These are phyloP conservation scores for Chelmon rostratus DNA, from an alignment of 2,797 vertebrate genomes.

Conservation along the genomic window DNA sequence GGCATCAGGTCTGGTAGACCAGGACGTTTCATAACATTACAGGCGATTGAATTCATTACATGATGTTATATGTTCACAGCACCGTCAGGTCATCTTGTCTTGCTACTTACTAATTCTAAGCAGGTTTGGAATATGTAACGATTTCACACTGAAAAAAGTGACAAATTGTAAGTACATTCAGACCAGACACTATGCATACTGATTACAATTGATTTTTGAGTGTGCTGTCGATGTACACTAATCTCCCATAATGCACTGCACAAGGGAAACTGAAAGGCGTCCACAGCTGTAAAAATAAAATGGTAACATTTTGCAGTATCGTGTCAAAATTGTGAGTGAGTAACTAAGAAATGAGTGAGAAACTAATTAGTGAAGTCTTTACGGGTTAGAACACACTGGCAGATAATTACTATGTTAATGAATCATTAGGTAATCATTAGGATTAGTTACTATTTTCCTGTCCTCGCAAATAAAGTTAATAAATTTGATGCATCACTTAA, in stretches of 20 bases:
- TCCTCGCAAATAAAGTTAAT: no score
- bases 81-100: background rate
- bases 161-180: background rate
- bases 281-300: background rate
- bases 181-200: background rate
- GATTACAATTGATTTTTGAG: background rate
- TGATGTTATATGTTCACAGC: background rate
- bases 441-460: no score
- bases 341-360: background rate
- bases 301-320: background rate
- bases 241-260: constrained; percentile 5
- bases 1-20: background rate
- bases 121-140: constrained; percentile 19
- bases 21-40: background rate
- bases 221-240: background rate
- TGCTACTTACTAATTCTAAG: background rate
- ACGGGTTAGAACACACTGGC: no score
- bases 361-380: background rate
- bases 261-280: background rate
- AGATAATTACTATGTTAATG: no score
- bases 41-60: constrained; percentile 8
- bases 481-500: no score
- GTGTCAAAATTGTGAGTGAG: background rate
- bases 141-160: constrained; percentile 7
- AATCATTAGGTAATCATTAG: no score